Base-by-base conservation (phyloP, 2,797 vertebrate genomes). In the Hyperoplus lanceolatus region DNA sequence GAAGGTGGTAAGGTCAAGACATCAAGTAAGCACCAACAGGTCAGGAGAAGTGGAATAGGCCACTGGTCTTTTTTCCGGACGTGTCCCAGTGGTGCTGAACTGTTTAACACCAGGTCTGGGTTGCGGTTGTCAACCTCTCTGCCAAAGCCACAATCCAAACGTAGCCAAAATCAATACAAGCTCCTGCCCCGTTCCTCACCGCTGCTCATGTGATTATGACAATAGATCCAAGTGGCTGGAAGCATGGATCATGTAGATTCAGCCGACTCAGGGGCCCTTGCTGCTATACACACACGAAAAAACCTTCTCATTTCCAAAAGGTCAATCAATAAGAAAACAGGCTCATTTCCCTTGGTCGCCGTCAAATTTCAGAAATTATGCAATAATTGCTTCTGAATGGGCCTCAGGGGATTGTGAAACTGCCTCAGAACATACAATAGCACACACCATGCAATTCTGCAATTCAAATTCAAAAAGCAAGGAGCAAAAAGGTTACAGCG, bases 81-180 rank as follows among this genome's bases (percentile, higher is more conserved):
- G 1, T 16, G 79, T 82, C 78, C 73, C 82, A 55, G 29, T 6
- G 82, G 71, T 39, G 57, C 75, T 18, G 4, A 70, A 43, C 75
- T n/a, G 60, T 71, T 82, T 29, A 87, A 77, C 79, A 75, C 53
- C 21, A 15, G 73, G 8, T 42, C 21, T 8, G 48, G 43, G 70
- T 82, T 86, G 88, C 69, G 79, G 75, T 73, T 29, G 16, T 77
- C 82, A 50, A 54, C 62, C 73, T 13, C 55, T 50, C 73, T 45
- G 74, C 72, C 64, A 73, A 74, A 73, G 63, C 72, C 55, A 78
- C 80, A 86, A 79, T 64, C 42, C 55, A 73, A 76, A 57, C 56
- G 18, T 77, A 87, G 82, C 58, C 73, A 63, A 78, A 89, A 90
- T 93, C 90, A 80, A 90, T 90, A 73, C 4, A 1, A 0, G 43